Conservation (phyloP, 1,140 invertebrate species). For the Trichoplusia ni region DNA sequence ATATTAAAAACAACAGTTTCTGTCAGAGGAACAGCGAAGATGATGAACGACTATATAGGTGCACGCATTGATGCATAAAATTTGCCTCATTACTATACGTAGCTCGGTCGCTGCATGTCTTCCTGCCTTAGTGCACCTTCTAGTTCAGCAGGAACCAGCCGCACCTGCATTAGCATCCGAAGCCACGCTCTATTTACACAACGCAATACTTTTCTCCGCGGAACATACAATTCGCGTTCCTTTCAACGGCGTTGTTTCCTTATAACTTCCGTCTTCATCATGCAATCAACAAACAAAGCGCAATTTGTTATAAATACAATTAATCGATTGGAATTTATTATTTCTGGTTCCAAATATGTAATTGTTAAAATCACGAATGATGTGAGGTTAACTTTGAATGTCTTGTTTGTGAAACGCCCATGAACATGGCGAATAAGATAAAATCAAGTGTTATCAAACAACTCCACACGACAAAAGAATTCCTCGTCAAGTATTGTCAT, state of each 20-base stretch:
- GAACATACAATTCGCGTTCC: constrained; percentile 9
- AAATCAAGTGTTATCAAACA: constrained; percentile 8
- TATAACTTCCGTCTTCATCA: constrained; percentile 13
- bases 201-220: neutral
- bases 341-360: neutral
- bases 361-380: neutral
- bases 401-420: neutral
- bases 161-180: constrained; percentile 9
- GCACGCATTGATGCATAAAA: neutral
- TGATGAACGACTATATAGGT: neutral
- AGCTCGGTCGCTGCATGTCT: neutral
- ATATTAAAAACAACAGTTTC: no score
- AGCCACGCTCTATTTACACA: constrained; percentile 3
- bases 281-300: neutral
- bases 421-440: constrained; percentile 7
- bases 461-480: constrained; percentile 38
- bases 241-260: constrained; percentile 4
- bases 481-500: constrained; percentile 31
- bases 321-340: neutral
- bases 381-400: neutral
- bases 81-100: neutral
- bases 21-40: neutral
- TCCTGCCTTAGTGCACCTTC: neutral
- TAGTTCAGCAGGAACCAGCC: neutral
- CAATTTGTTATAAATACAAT: neutral